Evolutionary conservation across 2,888 invertebrate genomes (phyloP).

Genomic region (Rotaria magnacalcarata): DNA sequence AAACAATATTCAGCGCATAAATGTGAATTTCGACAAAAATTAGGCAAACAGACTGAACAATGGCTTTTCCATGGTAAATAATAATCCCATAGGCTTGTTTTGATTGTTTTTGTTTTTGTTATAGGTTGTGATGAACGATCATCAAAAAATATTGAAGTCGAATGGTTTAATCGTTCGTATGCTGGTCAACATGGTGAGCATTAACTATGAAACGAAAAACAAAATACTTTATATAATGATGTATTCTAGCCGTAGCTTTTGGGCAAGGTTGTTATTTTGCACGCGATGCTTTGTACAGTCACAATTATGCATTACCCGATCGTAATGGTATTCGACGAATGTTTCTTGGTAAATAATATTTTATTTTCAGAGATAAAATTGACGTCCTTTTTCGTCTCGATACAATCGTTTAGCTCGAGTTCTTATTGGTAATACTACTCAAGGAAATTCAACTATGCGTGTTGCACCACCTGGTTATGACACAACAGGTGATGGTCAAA

Average conservation of each 20-base stretch:
- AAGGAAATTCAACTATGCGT: slow-evolving; percentile 48
- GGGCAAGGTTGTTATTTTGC: slow-evolving; percentile 56
- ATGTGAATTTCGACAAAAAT: slow-evolving; percentile 11
- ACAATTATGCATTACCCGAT: slow-evolving; percentile 49
- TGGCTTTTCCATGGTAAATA: slow-evolving; percentile 23
- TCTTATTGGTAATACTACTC: slow-evolving; percentile 50
- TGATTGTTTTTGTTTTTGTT: not conserved
- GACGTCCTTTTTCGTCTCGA: slow-evolving; percentile 37
- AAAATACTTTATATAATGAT: not conserved
- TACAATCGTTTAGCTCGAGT: slow-evolving; percentile 50
- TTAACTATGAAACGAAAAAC: too few species aligned
- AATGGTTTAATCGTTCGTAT: slow-evolving; percentile 30
- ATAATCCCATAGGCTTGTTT: not conserved
- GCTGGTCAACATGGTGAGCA: slow-evolving; percentile 4
- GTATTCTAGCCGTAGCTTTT: slow-evolving; percentile 50
- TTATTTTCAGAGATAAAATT: not conserved
- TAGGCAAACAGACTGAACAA: slow-evolving; percentile 3
- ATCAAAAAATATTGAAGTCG: slow-evolving; percentile 6
- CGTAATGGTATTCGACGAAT: not conserved
- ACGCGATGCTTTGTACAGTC: slow-evolving; percentile 49
- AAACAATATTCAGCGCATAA: slow-evolving; percentile 30
- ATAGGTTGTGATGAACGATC: not conserved
- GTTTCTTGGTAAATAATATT: slow-evolving; percentile 19
- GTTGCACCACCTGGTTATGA: slow-evolving; percentile 48
- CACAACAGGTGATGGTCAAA: not conserved